Evolutionary conservation across 2,888 invertebrate species (phyloP).

Genomic region (Pachydiplax longipennis): DNA sequence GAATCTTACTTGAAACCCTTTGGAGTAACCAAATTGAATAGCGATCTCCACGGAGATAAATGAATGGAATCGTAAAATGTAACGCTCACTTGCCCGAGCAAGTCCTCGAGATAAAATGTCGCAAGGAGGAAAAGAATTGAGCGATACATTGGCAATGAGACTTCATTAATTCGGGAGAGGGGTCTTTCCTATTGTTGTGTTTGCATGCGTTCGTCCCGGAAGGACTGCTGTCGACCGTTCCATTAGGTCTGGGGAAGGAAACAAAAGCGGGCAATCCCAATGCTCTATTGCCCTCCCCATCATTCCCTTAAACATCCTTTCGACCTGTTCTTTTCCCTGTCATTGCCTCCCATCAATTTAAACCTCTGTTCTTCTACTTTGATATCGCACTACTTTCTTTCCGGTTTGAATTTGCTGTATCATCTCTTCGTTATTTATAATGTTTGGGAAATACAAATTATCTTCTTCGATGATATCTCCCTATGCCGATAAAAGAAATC

Average conservation of each 20-base stretch:
- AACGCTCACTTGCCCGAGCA: background rate
- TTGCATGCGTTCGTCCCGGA: background rate
- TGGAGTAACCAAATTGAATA: no score
- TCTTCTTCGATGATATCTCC: no score
- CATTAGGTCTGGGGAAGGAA: background rate
- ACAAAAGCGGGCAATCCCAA: background rate
- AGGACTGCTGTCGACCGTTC: background rate
- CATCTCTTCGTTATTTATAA: no score
- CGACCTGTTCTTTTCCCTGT: background rate
- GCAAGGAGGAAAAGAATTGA: background rate
- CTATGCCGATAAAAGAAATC: no score
- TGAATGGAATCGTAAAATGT: no score
- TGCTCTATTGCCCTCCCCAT: background rate
- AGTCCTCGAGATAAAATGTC: background rate
- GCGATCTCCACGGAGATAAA: no score
- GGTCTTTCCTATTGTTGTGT: background rate
- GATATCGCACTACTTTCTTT: no score
- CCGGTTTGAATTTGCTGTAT: no score
- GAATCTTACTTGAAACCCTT: no score
- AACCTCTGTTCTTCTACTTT: background rate
- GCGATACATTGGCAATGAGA: background rate
- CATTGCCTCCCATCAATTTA: background rate
- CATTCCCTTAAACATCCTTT: background rate
- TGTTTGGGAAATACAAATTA: no score
- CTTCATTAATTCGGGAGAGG: background rate